Conservation (phyloP, 2,113 vertebrate species). For the Centropus unirufus region DNA sequence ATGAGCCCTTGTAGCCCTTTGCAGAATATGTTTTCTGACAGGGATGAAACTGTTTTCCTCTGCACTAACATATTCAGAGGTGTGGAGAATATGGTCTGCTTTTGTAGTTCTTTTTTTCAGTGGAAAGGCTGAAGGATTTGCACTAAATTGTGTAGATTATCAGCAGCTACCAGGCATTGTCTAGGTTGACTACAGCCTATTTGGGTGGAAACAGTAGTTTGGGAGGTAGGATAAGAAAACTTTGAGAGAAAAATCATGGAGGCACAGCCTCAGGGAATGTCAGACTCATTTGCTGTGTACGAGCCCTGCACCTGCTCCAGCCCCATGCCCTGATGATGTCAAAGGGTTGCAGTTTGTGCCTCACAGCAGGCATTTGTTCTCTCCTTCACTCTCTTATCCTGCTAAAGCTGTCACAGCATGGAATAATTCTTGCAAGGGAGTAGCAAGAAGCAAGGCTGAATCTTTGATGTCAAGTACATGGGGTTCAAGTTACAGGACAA, state of each 20-base stretch:
- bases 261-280: neutral
- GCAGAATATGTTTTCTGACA: neutral
- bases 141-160: neutral
- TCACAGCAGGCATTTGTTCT: fast-evolving
- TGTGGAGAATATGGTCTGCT: neutral
- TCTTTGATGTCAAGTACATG: neutral
- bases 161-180: neutral
- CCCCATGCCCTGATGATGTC: neutral
- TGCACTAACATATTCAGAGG: neutral
- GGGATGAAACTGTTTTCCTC: neutral
- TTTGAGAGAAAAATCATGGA: fast-evolving
- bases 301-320: neutral
- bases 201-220: neutral
- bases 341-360: neutral
- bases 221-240: neutral
- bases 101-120: neutral
- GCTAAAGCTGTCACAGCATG: neutral
- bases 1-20: neutral
- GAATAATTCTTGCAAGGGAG: neutral
- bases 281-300: neutral
- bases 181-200: neutral
- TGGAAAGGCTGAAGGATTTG: neutral
- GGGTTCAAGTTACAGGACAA: neutral
- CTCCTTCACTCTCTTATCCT: neutral
- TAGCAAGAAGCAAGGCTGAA: neutral